Evolutionary conservation across 92 coral and sea anemone species (phyloP), one percentile per base, ranked within the genome.

Genomic region (Porites rus): DNA sequence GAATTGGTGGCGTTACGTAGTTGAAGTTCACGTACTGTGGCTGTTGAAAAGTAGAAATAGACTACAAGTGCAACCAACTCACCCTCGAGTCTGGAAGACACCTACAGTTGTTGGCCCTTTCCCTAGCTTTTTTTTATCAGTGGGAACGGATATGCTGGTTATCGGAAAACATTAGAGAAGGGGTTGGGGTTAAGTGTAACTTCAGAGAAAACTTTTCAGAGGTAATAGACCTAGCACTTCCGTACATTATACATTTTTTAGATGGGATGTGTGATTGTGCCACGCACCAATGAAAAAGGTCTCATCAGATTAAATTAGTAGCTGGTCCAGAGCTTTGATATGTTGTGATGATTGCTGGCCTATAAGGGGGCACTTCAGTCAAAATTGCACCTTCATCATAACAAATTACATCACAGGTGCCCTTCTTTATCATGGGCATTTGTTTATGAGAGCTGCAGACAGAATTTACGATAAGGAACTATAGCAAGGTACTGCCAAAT

Each of bases 401-500:
- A 86, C 79, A 65, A 85, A 86, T 66, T 90, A 65, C 68, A 56
- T 92, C 25, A 82, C 91, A 14, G 84, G 83, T 70, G 91, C 69
- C 60, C 83, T 90, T 43, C 69, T 92, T 1, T 92, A 89, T 31
- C 90, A 92, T 92, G 95, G 93, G 61, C 93, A 92, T 77, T 77
- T 92, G 78, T 92, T 85, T 38, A 92, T 89, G 95, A 18, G 88
- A 71, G 91, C 90, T 59, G 83, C 80, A 17, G 74, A 86, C 72
- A 83, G 78, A 8, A 88, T 92, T 46, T 80, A 85, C 65, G 82
- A 91, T 66, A 59, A 67, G 61, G 88, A 91, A 9, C 51, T 92
- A 73, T 92, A 90, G 92, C 82, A 92, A 18, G 93, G 93, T 6
- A 92, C 91, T 54, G 75, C 95, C 20, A 89, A 92, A 89, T 87